Evolutionary conservation across 2,888 invertebrate species (phyloP).

Genomic region (Antheraea assamensis): DNA sequence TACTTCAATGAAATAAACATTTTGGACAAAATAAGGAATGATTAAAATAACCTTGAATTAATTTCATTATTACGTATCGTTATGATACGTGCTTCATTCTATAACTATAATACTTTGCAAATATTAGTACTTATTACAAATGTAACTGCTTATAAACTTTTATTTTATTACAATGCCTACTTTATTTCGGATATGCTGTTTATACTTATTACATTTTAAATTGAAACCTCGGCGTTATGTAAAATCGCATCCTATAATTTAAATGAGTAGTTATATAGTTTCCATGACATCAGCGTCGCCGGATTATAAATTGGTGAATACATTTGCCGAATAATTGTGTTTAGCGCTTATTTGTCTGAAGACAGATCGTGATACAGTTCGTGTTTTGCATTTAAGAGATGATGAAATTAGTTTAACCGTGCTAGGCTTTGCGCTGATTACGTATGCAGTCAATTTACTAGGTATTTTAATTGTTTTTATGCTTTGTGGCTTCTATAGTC

Average conservation of each 20-base stretch:
- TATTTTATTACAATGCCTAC: slow-evolving; percentile 10
- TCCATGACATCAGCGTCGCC: slow-evolving; percentile 46
- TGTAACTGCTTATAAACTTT: neutral
- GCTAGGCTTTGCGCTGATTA: neutral
- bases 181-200: slow-evolving; percentile 24
- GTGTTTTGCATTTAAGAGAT: neutral
- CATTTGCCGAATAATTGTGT: slow-evolving; percentile 35
- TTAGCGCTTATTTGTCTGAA: neutral
- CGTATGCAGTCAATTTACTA: neutral
- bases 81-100: neutral
- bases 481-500: neutral
- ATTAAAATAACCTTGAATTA: too few species aligned
- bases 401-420: slow-evolving; percentile 16
- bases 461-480: neutral
- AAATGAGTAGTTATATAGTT: slow-evolving; percentile 30
- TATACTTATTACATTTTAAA: neutral
- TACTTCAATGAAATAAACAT: too few species aligned
- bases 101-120: neutral
- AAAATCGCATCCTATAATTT: slow-evolving; percentile 18
- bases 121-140: neutral
- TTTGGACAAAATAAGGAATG: too few species aligned
- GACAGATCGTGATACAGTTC: neutral
- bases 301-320: slow-evolving; percentile 43
- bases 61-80: neutral
- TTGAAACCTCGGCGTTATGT: neutral